phyloP scores from a whole-genome alignment of 2,797 vertebrate species.

The Chiloscyllium punctatum region DNA sequence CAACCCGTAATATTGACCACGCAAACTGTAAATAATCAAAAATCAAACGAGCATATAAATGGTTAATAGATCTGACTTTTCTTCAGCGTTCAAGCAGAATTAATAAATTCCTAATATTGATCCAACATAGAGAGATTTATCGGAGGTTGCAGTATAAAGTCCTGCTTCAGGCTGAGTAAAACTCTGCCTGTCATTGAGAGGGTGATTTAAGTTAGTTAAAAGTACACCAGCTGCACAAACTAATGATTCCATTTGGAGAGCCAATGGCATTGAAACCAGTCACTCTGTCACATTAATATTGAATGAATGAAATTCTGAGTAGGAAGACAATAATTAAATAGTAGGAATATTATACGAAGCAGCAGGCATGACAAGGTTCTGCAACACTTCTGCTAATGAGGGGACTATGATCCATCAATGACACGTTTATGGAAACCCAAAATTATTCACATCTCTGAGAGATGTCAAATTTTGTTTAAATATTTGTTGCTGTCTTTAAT shows the following conservation, averaged over 20 bases:
- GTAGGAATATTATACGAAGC: not conserved
- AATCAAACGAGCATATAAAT: not conserved
- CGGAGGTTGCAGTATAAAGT: not conserved
- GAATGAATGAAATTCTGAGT: slow-evolving; percentile 20
- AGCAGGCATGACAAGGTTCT: no score
- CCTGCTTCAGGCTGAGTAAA: not conserved
- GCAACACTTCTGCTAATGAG: not conserved
- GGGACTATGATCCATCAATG: not conserved
- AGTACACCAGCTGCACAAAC: not conserved
- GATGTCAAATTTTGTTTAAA: not conserved
- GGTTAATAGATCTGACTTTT: not conserved
- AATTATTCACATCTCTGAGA: not conserved
- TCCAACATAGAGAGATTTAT: slow-evolving; percentile 4
- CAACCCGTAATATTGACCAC: not conserved
- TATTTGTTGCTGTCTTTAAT: not conserved
- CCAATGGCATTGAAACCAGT: not conserved
- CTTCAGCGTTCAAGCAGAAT: not conserved
- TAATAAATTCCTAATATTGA: slow-evolving; percentile 26
- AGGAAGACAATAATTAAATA: slow-evolving; percentile 31
- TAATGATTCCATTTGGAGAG: slow-evolving; percentile 12
- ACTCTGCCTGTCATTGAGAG: not conserved
- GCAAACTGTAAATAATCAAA: not conserved
- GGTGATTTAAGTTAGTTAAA: not conserved
- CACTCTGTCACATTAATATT: slow-evolving; percentile 35
- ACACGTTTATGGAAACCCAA: not conserved